phyloP scores from a whole-genome alignment of 37 sponge, comb jelly and placozoan species.

The Ianthella basta region DNA sequence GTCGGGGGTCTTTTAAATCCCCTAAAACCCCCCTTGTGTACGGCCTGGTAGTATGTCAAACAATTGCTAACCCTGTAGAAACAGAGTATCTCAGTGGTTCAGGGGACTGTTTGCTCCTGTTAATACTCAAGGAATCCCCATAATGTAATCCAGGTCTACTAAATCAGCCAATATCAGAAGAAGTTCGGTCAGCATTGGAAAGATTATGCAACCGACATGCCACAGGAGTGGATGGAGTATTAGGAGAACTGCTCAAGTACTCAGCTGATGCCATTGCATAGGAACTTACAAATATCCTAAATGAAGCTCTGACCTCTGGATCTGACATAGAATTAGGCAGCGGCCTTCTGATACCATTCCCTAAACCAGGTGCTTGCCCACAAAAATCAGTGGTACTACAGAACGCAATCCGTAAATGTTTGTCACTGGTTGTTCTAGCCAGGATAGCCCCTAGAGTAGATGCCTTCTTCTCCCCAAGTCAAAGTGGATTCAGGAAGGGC shows the following conservation, averaged over 20 bases:
- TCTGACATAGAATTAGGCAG: not conserved
- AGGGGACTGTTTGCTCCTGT: not conserved
- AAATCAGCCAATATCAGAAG: slow-evolving; percentile 2
- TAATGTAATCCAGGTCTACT: slow-evolving; percentile 15
- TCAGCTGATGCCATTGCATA: slow-evolving; percentile 23
- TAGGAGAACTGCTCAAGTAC: slow-evolving; percentile 10
- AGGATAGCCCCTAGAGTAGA: not conserved
- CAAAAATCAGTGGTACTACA: slow-evolving; percentile 4
- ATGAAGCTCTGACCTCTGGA: slow-evolving; percentile 20
- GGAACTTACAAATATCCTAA: not conserved
- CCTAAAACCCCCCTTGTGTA: no score
- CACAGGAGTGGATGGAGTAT: not conserved
- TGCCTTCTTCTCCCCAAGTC: slow-evolving; percentile 26
- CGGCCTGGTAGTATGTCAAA: not conserved
- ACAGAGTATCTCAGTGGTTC: slow-evolving; percentile 17
- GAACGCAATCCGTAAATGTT: slow-evolving; percentile 14
- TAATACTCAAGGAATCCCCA: slow-evolving; percentile 13
- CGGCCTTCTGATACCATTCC: slow-evolving; percentile 4
- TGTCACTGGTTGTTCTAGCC: slow-evolving; percentile 9
- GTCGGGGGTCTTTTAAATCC: no score
- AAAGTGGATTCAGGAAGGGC: slow-evolving; percentile 13
- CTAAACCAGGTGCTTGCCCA: not conserved
- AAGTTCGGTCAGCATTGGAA: not conserved
- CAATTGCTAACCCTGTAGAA: slow-evolving; percentile 15
- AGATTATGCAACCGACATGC: no score